A percentile compares a stretch with the other conserved stretches of the same genome.
Conservation (phyloP, 2,888 invertebrate species). For the Zelleria hepariella region DNA sequence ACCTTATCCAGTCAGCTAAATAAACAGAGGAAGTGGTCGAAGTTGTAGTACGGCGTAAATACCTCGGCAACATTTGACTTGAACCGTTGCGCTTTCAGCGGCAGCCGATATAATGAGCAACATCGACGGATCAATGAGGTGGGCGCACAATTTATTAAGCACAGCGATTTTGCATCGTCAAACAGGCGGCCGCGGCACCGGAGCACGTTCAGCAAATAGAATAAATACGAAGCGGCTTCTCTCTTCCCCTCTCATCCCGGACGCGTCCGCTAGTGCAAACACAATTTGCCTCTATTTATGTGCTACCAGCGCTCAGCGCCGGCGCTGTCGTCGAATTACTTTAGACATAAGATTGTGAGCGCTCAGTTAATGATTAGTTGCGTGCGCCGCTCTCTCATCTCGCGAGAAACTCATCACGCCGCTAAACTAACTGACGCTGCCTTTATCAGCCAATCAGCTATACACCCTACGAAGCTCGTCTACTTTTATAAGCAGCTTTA, state of each 20-base stretch:
- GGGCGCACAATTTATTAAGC: constrained; percentile 59
- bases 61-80: not conserved
- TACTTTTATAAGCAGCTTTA: not conserved
- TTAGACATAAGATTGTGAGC: constrained; percentile 23
- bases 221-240: constrained; percentile 51
- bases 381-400: constrained; percentile 3
- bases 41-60: not conserved
- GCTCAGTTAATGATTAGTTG: constrained; percentile 21
- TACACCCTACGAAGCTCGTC: not conserved
- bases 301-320: constrained; percentile 24
- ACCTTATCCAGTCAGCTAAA: not conserved
- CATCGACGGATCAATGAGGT: constrained; percentile 59
- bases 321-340: constrained; percentile 27
- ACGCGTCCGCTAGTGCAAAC: constrained; percentile 46
- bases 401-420: not conserved
- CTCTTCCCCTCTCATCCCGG: constrained; percentile 28
- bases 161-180: constrained; percentile 66
- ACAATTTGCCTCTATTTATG: constrained; percentile 60
- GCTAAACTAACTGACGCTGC: not conserved
- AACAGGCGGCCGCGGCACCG: constrained; percentile 54
- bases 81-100: not conserved
- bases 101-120: constrained; percentile 34
- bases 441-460: not conserved
- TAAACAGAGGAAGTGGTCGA: not conserved
- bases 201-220: constrained; percentile 68